Percentiles rank a stretch among this genome's conserved stretches.
phyloP scores from a whole-genome alignment of 2,888 invertebrate species.

The Noctua comes region DNA sequence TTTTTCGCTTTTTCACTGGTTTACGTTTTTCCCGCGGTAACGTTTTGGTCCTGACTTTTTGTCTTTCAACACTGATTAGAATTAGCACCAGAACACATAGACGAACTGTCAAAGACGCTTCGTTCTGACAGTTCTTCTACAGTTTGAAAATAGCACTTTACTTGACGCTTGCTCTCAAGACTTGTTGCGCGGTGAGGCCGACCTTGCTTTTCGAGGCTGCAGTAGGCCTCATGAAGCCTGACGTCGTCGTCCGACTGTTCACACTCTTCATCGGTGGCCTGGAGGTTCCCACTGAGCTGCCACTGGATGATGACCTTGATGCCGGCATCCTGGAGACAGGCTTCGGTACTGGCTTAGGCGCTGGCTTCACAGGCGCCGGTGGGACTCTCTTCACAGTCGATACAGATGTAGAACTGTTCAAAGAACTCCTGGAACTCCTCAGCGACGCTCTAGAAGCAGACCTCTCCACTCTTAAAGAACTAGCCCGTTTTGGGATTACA shows the following conservation, averaged over 20 bases:
- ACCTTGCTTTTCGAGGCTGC: slow-evolving; percentile 95
- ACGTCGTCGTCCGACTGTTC: slow-evolving; percentile 77
- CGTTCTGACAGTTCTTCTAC: slow-evolving; percentile 52
- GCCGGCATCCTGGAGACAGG: slow-evolving; percentile 84
- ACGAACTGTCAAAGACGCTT: slow-evolving; percentile 48
- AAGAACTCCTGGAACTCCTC: slow-evolving; percentile 95
- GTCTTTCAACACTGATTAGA: slow-evolving; percentile 50
- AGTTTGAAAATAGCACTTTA: slow-evolving; percentile 65
- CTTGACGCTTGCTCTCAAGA: slow-evolving; percentile 80
- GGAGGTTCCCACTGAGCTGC: slow-evolving; percentile 87
- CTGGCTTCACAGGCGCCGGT: slow-evolving; percentile 81
- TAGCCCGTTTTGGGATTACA: slow-evolving; percentile 79
- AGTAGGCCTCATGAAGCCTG: slow-evolving; percentile 96
- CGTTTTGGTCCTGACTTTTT: slow-evolving; percentile 56
- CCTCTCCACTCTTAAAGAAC: slow-evolving; percentile 92
- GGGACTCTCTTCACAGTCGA: slow-evolving; percentile 94
- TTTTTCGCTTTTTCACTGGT: slow-evolving; percentile 51
- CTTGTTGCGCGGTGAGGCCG: slow-evolving; percentile 76
- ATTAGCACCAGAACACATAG: slow-evolving; percentile 63
- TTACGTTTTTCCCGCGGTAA: slow-evolving; percentile 47
- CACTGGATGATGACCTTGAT: slow-evolving; percentile 86
- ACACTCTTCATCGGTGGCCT: slow-evolving; percentile 84
- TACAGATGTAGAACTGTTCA: slow-evolving; percentile 95
- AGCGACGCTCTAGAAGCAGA: slow-evolving; percentile 95
- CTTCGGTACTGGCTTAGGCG: slow-evolving; percentile 87